These are phyloP conservation scores for Podiceps cristatus DNA, from an alignment of 2,113 vertebrate genomes.

Conservation along the genomic window DNA sequence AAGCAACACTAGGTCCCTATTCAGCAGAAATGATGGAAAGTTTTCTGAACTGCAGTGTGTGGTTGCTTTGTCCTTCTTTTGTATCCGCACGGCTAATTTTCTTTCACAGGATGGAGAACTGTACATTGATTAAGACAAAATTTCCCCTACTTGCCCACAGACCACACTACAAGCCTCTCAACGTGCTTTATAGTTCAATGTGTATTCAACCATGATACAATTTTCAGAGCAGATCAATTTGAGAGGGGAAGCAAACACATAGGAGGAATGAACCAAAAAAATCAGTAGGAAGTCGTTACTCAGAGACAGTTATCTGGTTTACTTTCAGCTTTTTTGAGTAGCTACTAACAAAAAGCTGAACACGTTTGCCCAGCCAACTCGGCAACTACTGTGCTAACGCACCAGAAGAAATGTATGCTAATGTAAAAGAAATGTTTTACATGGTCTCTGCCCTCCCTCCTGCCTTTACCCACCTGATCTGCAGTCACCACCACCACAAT, in stretches of 20 bases:
- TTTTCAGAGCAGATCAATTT: constrained; percentile 45
- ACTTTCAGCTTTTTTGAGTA: background rate
- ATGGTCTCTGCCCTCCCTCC: background rate
- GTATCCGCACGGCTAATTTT: constrained; percentile 25
- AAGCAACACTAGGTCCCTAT: constrained; percentile 29
- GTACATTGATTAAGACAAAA: constrained; percentile 54
- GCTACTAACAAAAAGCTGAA: background rate
- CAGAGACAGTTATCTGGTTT: background rate
- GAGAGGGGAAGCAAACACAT: background rate
- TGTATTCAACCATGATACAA: constrained; percentile 64
- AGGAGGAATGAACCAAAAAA: constrained; percentile 15
- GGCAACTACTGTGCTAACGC: background rate
- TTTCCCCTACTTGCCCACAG: constrained; percentile 16
- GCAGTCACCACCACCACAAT: background rate
- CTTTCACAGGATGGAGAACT: constrained; percentile 53
- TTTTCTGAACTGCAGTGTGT: constrained; percentile 38
- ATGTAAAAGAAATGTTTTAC: background rate
- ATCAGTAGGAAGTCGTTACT: background rate
- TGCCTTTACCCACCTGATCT: background rate
- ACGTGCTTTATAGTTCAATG: constrained; percentile 23
- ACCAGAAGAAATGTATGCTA: background rate
- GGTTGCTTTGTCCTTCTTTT: constrained; percentile 57
- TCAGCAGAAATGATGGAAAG: constrained; percentile 61
- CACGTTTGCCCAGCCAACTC: background rate
- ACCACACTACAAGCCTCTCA: constrained; percentile 20